Conservation (phyloP, 2,888 invertebrate genomes). For the Watsonalla cultraria region DNA sequence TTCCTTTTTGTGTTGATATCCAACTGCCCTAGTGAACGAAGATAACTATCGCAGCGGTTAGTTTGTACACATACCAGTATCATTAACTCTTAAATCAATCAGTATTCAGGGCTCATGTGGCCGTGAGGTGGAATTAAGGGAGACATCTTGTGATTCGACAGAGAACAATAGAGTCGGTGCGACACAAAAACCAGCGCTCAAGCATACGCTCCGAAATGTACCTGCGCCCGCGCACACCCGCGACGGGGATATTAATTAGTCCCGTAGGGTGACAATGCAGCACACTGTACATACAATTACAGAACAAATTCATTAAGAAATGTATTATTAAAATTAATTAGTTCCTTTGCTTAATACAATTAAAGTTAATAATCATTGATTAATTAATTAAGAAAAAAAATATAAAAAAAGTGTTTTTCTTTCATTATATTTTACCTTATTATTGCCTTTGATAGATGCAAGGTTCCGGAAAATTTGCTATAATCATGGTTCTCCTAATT, state of each 20-base stretch:
- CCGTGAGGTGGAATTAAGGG: constrained; percentile 73
- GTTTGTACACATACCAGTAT: constrained; percentile 4
- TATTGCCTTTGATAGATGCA: constrained; percentile 15
- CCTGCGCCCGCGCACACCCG: constrained; percentile 36
- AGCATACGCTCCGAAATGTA: constrained; percentile 48
- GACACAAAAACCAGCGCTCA: constrained; percentile 60
- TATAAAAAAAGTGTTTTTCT: background rate
- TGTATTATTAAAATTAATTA: too few species aligned
- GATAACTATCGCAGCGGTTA: background rate
- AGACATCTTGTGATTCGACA: constrained; percentile 67
- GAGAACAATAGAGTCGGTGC: constrained; percentile 70
- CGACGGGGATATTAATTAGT: constrained; percentile 67
- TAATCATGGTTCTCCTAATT: constrained; percentile 73
- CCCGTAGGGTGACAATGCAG: constrained; percentile 62
- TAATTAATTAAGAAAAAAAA: background rate
- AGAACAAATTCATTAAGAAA: background rate
- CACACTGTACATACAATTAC: constrained; percentile 18
- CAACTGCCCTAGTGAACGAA: background rate
- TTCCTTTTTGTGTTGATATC: too few species aligned
- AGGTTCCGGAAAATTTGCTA: constrained; percentile 59
- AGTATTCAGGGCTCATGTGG: constrained; percentile 67
- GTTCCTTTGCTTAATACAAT: too few species aligned
- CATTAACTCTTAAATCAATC: constrained; percentile 40
- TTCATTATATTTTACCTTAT: background rate
- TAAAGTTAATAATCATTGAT: background rate